Conservation (phyloP, 2,888 invertebrate genomes). For the Dicycla oo region DNA sequence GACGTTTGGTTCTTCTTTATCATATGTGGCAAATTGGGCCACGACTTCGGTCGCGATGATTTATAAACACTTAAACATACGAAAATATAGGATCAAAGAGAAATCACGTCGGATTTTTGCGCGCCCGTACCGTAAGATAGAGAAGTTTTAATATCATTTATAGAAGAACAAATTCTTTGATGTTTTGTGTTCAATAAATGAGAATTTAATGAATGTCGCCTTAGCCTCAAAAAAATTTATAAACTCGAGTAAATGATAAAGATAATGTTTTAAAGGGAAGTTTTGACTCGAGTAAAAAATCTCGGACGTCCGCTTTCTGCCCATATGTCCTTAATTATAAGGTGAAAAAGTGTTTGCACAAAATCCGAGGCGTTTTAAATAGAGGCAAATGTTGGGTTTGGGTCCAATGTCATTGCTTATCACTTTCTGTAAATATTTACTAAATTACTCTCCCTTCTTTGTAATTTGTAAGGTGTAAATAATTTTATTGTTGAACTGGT, state of each 20-base stretch:
- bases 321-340: neutral
- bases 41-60: neutral
- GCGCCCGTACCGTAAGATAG: neutral
- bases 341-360: slow-evolving; percentile 5
- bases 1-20: neutral
- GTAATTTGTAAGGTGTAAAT: slow-evolving; percentile 81
- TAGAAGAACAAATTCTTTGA: neutral
- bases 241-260: neutral
- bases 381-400: slow-evolving; percentile 68
- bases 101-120: neutral
- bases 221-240: neutral
- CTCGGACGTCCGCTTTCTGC: neutral
- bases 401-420: slow-evolving; percentile 68
- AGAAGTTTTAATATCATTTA: neutral
- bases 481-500: slow-evolving; percentile 84
- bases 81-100: neutral
- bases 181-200: neutral
- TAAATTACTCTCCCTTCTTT: slow-evolving; percentile 69
- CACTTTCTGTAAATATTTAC: slow-evolving; percentile 65
- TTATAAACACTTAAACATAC: neutral
- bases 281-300: neutral
- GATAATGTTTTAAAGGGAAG: neutral
- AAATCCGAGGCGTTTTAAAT: slow-evolving; percentile 23
- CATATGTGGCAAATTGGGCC: neutral
- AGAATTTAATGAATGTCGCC: neutral